These are phyloP conservation scores for Oscheius sp. DNA, from an alignment of 2,888 invertebrate genomes.

Conservation along the genomic window DNA sequence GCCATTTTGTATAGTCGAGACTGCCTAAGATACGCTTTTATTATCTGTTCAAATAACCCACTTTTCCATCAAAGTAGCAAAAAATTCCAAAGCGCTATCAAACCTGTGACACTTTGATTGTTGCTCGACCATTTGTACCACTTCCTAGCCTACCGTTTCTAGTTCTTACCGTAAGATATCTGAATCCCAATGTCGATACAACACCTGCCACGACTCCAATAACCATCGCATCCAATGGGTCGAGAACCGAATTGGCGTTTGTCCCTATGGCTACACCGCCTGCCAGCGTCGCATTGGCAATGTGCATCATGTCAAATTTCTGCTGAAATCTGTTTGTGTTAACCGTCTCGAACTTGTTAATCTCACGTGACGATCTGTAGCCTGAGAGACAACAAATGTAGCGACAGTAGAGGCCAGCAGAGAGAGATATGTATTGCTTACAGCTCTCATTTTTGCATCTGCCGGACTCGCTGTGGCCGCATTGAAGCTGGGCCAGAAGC, in stretches of 20 bases:
- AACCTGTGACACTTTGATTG: background rate
- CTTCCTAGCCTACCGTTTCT: too few relatives aligned
- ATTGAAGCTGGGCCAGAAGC: slow-evolving; percentile 97
- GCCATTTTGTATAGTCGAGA: too few relatives aligned
- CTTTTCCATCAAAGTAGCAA: too few relatives aligned
- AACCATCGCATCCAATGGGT: slow-evolving; percentile 66
- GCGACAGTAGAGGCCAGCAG: slow-evolving; percentile 83
- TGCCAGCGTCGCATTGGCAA: slow-evolving; percentile 76
- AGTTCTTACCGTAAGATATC: slow-evolving; percentile 47
- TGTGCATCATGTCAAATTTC: slow-evolving; percentile 73
- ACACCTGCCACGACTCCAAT: slow-evolving; percentile 66
- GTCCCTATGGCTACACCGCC: slow-evolving; percentile 65
- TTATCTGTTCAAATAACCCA: too few relatives aligned
- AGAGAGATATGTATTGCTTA: slow-evolving; percentile 91
- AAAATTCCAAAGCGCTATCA: too few relatives aligned
- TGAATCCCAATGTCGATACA: slow-evolving; percentile 63
- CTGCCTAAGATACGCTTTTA: too few relatives aligned
- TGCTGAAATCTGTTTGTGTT: slow-evolving; percentile 39
- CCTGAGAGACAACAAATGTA: slow-evolving; percentile 85
- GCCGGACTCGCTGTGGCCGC: slow-evolving; percentile 77
- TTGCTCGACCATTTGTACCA: background rate
- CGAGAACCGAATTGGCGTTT: slow-evolving; percentile 74
- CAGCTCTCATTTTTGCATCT: slow-evolving; percentile 78
- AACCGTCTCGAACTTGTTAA: background rate
- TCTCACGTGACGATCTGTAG: slow-evolving; percentile 77